phyloP scores from a whole-genome alignment of 2,113 vertebrate genomes.

The Cranoglanis bouderius region DNA sequence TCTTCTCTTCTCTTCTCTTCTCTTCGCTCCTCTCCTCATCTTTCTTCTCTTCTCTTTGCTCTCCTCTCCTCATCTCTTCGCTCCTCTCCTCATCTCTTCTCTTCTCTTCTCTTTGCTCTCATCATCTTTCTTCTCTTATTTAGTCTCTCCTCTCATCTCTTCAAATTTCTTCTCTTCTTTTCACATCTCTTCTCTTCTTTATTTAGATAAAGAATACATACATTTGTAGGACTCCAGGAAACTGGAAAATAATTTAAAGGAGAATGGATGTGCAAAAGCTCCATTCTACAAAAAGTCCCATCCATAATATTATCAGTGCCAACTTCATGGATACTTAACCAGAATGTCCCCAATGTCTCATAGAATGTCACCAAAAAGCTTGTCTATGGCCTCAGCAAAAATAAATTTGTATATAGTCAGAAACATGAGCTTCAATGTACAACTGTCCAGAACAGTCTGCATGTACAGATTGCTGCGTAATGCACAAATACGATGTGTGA shows the following conservation, averaged over 20 bases:
- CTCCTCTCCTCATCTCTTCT: not conserved
- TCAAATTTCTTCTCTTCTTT: not conserved
- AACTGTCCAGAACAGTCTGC: not conserved
- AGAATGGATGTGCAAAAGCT: not conserved
- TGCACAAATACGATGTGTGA: constrained; percentile 9
- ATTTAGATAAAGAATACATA: not conserved
- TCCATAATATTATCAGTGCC: not conserved
- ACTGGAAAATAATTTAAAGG: not conserved
- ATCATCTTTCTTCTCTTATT: not conserved
- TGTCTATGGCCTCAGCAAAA: not conserved
- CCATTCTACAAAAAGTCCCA: not conserved
- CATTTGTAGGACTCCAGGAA: not conserved
- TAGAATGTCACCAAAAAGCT: not conserved
- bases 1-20: not conserved
- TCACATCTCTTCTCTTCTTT: not conserved
- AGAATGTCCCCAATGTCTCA: not conserved
- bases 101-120: not conserved
- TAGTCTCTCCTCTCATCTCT: not conserved
- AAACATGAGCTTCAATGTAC: not conserved
- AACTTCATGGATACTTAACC: not conserved
- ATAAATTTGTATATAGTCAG: not conserved
- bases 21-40: not conserved
- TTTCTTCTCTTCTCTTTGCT: not conserved
- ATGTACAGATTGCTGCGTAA: not conserved
- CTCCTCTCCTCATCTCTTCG: not conserved